These are phyloP conservation scores for Bombyx mori DNA, from an alignment of 1,140 invertebrate species.

Conservation along the genomic window DNA sequence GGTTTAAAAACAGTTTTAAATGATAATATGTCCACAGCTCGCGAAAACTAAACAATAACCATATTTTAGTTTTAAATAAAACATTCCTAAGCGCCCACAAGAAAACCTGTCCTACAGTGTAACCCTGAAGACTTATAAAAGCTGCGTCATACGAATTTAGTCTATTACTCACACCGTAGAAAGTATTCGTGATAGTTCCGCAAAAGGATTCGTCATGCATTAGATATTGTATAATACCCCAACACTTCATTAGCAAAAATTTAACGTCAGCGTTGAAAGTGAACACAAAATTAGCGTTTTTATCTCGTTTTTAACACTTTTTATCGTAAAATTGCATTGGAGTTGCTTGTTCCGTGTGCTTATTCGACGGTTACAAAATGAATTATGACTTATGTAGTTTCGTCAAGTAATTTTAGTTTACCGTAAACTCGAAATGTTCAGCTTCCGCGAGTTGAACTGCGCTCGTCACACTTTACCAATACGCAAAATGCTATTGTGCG, in stretches of 20 bases:
- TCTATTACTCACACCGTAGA: constrained; percentile 50
- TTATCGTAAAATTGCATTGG: background rate
- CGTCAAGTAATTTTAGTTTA: constrained; percentile 60
- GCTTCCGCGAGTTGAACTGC: constrained; percentile 37
- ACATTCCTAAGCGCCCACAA: too few species aligned
- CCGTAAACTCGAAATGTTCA: constrained; percentile 41
- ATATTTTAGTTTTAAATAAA: too few species aligned
- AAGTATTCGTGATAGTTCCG: constrained; percentile 27
- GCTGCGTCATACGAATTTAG: constrained; percentile 33
- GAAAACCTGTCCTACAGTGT: background rate
- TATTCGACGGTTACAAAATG: background rate
- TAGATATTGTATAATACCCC: constrained; percentile 14
- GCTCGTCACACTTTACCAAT: constrained; percentile 26
- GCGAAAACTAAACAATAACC: too few species aligned
- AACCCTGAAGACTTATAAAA: constrained; percentile 54
- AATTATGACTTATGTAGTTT: constrained; percentile 16
- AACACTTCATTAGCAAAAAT: constrained; percentile 3
- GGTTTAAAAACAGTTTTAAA: too few species aligned
- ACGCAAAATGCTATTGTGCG: constrained; percentile 45
- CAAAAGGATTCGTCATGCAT: constrained; percentile 26
- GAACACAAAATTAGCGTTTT: background rate
- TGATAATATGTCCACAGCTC: too few species aligned
- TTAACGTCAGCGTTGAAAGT: background rate
- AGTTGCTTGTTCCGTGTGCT: background rate
- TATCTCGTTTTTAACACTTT: constrained; percentile 1